A percentile compares a stretch with the other conserved stretches of the same genome.
Evolutionary conservation across 2,888 invertebrate species (phyloP).

Genomic region (Pseudococcus longispinus): DNA sequence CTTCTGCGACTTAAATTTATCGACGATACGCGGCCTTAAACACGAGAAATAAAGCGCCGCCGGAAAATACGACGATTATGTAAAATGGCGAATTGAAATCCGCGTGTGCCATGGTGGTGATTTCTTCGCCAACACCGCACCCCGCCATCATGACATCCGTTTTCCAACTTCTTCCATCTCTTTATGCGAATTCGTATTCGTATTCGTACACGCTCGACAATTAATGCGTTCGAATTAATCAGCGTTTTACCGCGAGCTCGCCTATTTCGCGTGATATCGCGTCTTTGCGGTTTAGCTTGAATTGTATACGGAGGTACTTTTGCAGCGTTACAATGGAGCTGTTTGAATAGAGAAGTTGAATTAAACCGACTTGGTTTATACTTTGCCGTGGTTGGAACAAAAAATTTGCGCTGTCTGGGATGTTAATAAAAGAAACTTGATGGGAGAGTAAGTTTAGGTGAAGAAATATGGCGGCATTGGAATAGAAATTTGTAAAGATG

Average conservation of each 20-base stretch:
- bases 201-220: neutral
- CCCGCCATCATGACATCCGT: neutral
- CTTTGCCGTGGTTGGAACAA: neutral
- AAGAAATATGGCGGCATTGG: no score
- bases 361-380: neutral
- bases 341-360: neutral
- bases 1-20: neutral
- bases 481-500: no score
- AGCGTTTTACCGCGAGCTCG: neutral
- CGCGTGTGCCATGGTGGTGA: neutral
- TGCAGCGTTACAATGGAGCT: neutral
- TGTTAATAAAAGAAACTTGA: no score
- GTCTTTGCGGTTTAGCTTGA: neutral
- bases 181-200: neutral
- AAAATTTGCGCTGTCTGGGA: neutral
- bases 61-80: constrained; percentile 6
- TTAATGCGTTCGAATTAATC: neutral
- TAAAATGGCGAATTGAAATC: neutral
- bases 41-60: neutral
- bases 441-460: no score
- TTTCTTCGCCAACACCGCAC: neutral
- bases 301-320: neutral
- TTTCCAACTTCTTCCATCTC: neutral
- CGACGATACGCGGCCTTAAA: neutral
- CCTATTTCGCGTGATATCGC: neutral